Percentiles rank a stretch among this genome's conserved stretches.
Conservation (phyloP, 2,797 vertebrate species). For the Karalla daura region DNA sequence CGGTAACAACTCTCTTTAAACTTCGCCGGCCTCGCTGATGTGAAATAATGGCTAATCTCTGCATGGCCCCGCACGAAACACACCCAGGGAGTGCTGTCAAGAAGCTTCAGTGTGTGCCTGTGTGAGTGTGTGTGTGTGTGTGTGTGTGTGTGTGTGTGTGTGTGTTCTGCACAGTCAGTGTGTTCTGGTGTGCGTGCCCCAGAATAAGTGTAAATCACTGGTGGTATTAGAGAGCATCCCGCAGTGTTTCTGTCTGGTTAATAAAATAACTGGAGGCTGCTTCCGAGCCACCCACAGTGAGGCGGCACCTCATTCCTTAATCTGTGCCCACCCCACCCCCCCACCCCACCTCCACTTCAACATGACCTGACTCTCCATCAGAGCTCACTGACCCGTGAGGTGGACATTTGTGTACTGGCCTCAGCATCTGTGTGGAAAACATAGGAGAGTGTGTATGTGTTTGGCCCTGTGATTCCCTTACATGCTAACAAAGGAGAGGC, state of each 20-base stretch:
- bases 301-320: slow-evolving; percentile 52
- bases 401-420: slow-evolving; percentile 18
- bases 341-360: slow-evolving; percentile 22
- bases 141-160: slow-evolving; percentile 6
- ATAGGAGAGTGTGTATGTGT: background rate
- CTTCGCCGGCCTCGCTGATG: slow-evolving; percentile 45
- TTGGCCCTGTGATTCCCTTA: background rate
- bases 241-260: slow-evolving; percentile 64
- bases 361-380: slow-evolving; percentile 52
- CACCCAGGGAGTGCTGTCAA: slow-evolving; percentile 31
- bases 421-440: slow-evolving; percentile 3
- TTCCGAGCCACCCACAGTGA: slow-evolving; percentile 43
- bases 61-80: slow-evolving; percentile 44
- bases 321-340: slow-evolving; percentile 20
- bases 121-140: slow-evolving; percentile 10
- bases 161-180: slow-evolving; percentile 2
- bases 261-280: slow-evolving; percentile 69
- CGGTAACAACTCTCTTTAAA: slow-evolving; percentile 46
- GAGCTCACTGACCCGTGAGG: slow-evolving; percentile 49
- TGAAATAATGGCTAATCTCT: slow-evolving; percentile 63
- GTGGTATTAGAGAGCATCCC: slow-evolving; percentile 58
- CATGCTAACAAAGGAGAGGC: background rate
- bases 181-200: slow-evolving; percentile 3
- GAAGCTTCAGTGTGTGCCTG: slow-evolving; percentile 6
- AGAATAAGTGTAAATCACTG: slow-evolving; percentile 56